Evolutionary conservation across 2,797 vertebrate species (phyloP).

Genomic region (Phrynocephalus forsythii): DNA sequence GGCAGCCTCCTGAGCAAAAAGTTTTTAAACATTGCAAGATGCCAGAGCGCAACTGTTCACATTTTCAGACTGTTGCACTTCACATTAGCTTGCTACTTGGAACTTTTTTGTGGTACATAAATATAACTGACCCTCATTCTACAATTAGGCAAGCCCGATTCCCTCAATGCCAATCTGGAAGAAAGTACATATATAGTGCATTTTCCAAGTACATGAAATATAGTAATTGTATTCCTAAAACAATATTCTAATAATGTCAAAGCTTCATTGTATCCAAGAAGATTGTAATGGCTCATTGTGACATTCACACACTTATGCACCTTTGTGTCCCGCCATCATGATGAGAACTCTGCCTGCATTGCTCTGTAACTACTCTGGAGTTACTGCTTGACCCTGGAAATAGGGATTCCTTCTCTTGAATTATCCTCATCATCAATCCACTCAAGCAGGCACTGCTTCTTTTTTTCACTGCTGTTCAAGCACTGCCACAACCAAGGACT

Average conservation of each 20-base stretch:
- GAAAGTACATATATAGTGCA: background rate
- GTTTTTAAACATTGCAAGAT: constrained; percentile 19
- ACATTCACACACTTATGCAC: too few relatives aligned
- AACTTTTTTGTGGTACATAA: rapidly evolving
- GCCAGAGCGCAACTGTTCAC: background rate
- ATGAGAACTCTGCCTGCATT: too few relatives aligned
- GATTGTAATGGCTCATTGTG: background rate
- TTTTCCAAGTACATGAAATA: background rate
- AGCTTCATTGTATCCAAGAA: background rate
- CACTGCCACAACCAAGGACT: too few relatives aligned
- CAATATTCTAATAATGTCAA: background rate
- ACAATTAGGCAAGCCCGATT: rapidly evolving
- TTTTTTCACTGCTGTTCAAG: too few relatives aligned
- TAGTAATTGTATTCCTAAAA: background rate
- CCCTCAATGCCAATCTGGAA: background rate
- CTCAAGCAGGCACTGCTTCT: too few relatives aligned
- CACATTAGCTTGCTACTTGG: background rate
- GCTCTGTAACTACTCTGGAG: too few relatives aligned
- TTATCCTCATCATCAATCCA: too few relatives aligned
- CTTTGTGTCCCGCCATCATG: too few relatives aligned
- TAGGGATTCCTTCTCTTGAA: too few relatives aligned
- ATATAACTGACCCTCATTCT: background rate
- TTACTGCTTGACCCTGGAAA: too few relatives aligned
- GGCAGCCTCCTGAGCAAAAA: constrained; percentile 48
- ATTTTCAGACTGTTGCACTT: constrained; percentile 11